phyloP scores from a whole-genome alignment of 1,140 invertebrate species.

The Diploscapter pachys region DNA sequence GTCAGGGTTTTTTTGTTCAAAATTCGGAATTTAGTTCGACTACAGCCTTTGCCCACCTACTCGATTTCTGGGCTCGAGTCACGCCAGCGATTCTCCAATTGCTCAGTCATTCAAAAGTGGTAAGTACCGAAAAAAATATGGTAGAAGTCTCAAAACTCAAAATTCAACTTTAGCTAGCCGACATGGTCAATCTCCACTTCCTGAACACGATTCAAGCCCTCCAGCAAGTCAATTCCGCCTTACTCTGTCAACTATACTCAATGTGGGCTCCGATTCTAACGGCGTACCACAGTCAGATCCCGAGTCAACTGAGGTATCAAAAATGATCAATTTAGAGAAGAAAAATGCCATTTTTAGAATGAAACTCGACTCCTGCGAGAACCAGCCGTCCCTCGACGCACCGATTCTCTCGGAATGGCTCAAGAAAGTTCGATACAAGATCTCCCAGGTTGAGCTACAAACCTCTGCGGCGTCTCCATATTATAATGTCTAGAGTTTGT shows the following conservation, averaged over 20 bases:
- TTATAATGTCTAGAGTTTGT: slow-evolving; percentile 70
- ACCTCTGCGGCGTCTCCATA: slow-evolving; percentile 85
- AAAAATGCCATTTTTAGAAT: slow-evolving; percentile 59
- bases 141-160: background rate
- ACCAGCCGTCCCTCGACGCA: slow-evolving; percentile 60
- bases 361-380: slow-evolving; percentile 80
- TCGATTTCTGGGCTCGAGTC: slow-evolving; percentile 97
- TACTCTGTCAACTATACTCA: slow-evolving; percentile 69
- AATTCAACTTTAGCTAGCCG: slow-evolving; percentile 72
- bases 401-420: slow-evolving; percentile 68
- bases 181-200: slow-evolving; percentile 96
- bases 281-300: slow-evolving; percentile 79
- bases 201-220: slow-evolving; percentile 88
- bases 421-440: slow-evolving; percentile 90
- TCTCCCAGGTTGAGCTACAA: slow-evolving; percentile 93
- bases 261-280: slow-evolving; percentile 80
- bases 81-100: slow-evolving; percentile 90
- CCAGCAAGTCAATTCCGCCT: slow-evolving; percentile 87
- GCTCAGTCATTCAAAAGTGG: slow-evolving; percentile 84
- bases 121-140: slow-evolving; percentile 61
- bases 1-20: too few species aligned
- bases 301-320: slow-evolving; percentile 73
- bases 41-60: slow-evolving; percentile 75
- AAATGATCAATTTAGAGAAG: background rate
- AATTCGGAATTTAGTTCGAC: slow-evolving; percentile 63